Evolutionary conservation across 2,797 vertebrate species (phyloP), one percentile per base, ranked within the genome.

Genomic region (Anniella stebbinsi): DNA sequence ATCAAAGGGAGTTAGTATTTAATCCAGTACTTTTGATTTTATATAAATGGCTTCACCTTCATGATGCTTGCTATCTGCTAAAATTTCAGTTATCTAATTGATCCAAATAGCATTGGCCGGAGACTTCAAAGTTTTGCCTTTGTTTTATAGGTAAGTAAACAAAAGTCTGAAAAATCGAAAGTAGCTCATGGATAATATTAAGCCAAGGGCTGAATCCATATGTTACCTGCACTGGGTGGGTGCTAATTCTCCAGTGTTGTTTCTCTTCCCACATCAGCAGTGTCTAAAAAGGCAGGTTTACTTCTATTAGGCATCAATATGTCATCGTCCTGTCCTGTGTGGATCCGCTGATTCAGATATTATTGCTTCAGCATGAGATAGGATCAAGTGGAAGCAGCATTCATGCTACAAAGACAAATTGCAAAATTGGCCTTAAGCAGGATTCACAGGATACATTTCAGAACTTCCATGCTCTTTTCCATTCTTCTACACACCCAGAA

Each of bases 31-130:
- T 95, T 94, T 92, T 94, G 91, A 96, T 95, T 96, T 94, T 94
- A 69, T 87, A 94, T 96, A 95, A 96, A 94, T 93, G 87, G 2
- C 87, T 89, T 93, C 87, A 95, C 93, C 95, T 96, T 93, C 94
- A 95, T 93, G 94, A 91, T 95, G 80, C 88, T 88, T 91, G 80
- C 94, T 94, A 94, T 93, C 95, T 95, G 90, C 93, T 96, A 36
- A 93, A 95, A 95, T 93, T 96, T 96, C 90, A 93, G n/a, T 95
- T 96, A 95, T 94, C 93, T 94, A 95, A 94, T 93, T 93, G 92
- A 95, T 95, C 92, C 95, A 94, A 94, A 92, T 93, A 94, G 92
- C 92, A 93, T 93, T 88, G 91, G 80, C 88, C 90, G 93, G 93
- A 95, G 93, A 89, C 78, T 92, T 93, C 91, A 93, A 93, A 93